Evolutionary conservation across 2,888 invertebrate genomes (phyloP).

Genomic region (Glaucopsyche alexis): DNA sequence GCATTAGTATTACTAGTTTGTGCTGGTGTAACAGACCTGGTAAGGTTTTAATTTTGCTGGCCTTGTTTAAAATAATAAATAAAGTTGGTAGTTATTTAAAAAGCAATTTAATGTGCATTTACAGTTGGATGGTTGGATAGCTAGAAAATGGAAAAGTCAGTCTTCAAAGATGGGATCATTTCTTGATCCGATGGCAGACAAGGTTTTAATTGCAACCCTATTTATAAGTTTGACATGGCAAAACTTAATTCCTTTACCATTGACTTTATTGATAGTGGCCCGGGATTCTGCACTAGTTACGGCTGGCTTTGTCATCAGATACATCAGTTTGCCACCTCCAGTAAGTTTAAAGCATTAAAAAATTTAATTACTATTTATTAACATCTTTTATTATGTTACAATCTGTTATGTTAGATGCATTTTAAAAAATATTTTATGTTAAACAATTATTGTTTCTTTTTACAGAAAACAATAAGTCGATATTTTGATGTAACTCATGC

Average conservation of each 20-base stretch:
- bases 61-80: neutral
- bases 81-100: neutral
- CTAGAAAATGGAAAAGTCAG: conserved; percentile 94
- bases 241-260: conserved; percentile 88
- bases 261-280: conserved; percentile 90
- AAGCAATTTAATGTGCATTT: conserved; percentile 34
- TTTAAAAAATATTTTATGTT: no score
- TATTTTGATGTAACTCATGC: conserved; percentile 96
- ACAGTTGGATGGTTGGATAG: conserved; percentile 97
- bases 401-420: neutral
- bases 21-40: conserved; percentile 95
- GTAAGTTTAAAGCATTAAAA: conserved; percentile 72
- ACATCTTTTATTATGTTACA: neutral
- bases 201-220: conserved; percentile 93
- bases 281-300: conserved; percentile 90
- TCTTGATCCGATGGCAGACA: conserved; percentile 98
- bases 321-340: conserved; percentile 92
- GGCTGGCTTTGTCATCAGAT: conserved; percentile 94
- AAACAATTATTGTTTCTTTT: conserved; percentile 45
- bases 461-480: conserved; percentile 89
- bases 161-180: conserved; percentile 96
- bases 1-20: conserved; percentile 90
- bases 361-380: neutral
- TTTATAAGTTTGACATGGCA: conserved; percentile 93
- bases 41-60: conserved; percentile 60